Evolutionary conservation across 2,888 invertebrate species (phyloP).

Genomic region (Agriotes lineatus): DNA sequence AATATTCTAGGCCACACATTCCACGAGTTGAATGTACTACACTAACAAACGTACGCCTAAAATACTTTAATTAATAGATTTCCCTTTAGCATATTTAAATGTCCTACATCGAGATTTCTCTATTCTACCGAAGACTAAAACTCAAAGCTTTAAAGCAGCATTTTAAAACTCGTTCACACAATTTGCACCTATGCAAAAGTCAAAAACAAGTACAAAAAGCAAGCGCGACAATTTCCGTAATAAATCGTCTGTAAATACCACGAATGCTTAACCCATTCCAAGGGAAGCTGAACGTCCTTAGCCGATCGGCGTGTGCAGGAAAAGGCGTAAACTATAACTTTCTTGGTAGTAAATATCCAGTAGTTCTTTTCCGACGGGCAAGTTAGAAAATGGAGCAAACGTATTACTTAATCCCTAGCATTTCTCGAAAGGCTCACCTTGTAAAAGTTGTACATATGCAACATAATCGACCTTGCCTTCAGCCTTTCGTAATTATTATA

Average conservation of each 20-base stretch:
- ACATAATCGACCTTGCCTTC: constrained; percentile 39
- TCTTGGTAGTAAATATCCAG: constrained; percentile 1
- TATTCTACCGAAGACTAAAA: too few relatives aligned
- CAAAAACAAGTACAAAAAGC: background rate
- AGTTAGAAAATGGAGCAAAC: constrained; percentile 28
- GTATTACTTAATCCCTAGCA: constrained; percentile 34
- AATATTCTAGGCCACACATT: too few relatives aligned
- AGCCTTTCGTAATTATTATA: constrained; percentile 39
- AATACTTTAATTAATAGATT: too few relatives aligned
- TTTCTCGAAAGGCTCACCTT: constrained; percentile 39
- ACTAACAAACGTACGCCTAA: too few relatives aligned
- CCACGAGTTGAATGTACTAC: too few relatives aligned
- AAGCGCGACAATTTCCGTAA: constrained; percentile 16
- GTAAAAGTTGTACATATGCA: constrained; percentile 31
- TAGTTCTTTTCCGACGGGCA: constrained; percentile 3
- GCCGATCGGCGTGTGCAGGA: background rate
- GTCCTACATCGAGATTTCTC: too few relatives aligned
- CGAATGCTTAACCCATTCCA: constrained; percentile 17
- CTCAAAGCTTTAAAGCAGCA: too few relatives aligned
- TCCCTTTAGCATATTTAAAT: too few relatives aligned
- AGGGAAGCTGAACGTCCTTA: constrained; percentile 12
- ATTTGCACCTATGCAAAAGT: background rate
- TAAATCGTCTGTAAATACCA: constrained; percentile 15
- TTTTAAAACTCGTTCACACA: too few relatives aligned
- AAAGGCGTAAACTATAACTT: constrained; percentile 12